phyloP scores from a whole-genome alignment of 1,140 invertebrate species.

The Philopotamus ludificatus region DNA sequence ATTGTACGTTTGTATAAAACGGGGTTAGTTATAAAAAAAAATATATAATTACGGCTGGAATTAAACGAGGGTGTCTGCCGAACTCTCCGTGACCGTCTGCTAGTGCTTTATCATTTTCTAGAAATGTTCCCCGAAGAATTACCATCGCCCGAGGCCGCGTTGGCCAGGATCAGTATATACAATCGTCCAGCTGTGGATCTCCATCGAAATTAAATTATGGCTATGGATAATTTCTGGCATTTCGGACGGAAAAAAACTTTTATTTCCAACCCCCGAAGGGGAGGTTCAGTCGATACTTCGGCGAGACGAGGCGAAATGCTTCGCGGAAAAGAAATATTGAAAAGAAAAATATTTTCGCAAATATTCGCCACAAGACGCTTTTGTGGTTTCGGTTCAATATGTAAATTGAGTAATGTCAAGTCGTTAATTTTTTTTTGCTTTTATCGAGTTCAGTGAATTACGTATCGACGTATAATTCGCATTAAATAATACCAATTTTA shows the following conservation, averaged over 20 bases:
- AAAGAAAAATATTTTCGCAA: too few relatives aligned
- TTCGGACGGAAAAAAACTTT: conserved; percentile 24
- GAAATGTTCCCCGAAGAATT: conserved; percentile 25
- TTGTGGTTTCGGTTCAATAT: too few relatives aligned
- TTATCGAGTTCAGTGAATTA: too few relatives aligned
- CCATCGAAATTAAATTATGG: conserved; percentile 37
- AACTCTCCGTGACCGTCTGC: neutral
- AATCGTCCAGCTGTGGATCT: neutral
- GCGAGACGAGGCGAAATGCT: neutral
- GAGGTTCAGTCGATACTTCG: neutral
- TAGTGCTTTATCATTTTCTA: neutral
- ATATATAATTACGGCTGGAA: neutral
- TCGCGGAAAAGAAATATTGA: neutral
- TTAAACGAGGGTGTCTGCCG: neutral
- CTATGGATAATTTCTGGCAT: conserved; percentile 37
- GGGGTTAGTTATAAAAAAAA: neutral
- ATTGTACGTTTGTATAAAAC: neutral
- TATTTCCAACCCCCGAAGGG: neutral
- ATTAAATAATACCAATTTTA: too few relatives aligned
- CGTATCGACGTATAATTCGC: too few relatives aligned
- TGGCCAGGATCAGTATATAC: neutral
- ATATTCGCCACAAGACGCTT: too few relatives aligned
- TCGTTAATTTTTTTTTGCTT: too few relatives aligned
- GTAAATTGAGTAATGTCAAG: too few relatives aligned
- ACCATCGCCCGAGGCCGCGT: conserved; percentile 21